These are phyloP conservation scores for Globia sparganii DNA, from an alignment of 2,888 invertebrate species.

Conservation along the genomic window DNA sequence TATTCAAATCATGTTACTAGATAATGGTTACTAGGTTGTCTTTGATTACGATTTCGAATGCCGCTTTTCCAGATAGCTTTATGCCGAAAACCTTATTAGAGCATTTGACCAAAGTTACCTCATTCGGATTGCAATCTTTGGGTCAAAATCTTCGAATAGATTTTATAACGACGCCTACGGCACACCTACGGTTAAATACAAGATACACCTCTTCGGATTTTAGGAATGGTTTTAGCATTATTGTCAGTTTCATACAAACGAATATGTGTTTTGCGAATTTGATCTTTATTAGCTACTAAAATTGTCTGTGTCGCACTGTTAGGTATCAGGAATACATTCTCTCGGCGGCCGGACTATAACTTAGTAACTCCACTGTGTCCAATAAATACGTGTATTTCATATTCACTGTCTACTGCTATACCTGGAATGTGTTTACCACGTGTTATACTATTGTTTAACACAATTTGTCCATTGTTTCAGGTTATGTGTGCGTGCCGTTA, in stretches of 20 bases:
- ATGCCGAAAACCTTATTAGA: background rate
- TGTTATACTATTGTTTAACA: constrained; percentile 62
- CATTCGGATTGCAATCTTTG: background rate
- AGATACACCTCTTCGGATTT: background rate
- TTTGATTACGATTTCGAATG: constrained; percentile 2
- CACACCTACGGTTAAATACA: background rate
- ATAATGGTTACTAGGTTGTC: constrained; percentile 10
- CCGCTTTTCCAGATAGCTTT: background rate
- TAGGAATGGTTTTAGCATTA: background rate
- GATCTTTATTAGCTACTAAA: background rate
- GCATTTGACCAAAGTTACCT: background rate
- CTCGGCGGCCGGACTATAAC: background rate
- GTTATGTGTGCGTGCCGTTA: constrained; percentile 86
- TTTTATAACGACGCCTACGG: background rate
- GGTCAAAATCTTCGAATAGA: background rate
- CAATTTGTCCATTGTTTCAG: constrained; percentile 83
- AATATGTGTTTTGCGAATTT: background rate
- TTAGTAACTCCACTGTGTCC: background rate
- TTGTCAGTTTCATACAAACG: background rate
- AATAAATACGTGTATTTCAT: constrained; percentile 2
- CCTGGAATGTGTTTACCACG: constrained; percentile 42
- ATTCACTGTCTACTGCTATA: constrained; percentile 34
- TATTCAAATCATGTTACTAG: background rate
- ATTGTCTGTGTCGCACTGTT: no score
- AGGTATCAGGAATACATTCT: background rate